These are phyloP conservation scores for Xerus inauris DNA, from an alignment of 2,113 vertebrate genomes.

Conservation along the genomic window DNA sequence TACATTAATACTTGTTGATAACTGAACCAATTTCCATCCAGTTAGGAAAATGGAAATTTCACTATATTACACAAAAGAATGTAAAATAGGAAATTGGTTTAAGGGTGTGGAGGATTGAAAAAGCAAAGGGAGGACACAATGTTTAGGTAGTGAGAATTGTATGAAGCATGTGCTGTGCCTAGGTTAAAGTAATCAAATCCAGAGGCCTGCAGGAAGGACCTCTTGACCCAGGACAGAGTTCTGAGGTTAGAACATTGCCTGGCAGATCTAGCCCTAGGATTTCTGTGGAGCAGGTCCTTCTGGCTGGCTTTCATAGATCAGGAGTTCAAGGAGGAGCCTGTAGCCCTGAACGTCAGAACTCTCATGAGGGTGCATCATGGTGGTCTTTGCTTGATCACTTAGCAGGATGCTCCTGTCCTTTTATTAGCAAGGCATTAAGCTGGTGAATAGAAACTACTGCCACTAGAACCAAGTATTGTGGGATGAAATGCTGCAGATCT, in stretches of 20 bases:
- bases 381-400: neutral
- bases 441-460: neutral
- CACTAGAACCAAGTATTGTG: neutral
- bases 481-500: neutral
- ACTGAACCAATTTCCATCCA: neutral
- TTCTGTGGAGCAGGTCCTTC: neutral
- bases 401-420: fast-evolving
- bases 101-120: neutral
- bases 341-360: neutral
- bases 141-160: neutral
- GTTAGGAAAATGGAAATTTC: neutral
- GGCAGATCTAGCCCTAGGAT: fast-evolving
- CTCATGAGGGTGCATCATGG: fast-evolving
- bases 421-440: neutral
- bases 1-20: neutral
- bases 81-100: neutral
- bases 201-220: neutral
- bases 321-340: neutral
- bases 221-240: neutral
- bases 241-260: too few species aligned
- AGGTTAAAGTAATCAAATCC: neutral
- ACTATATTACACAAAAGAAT: neutral
- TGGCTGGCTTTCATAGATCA: neutral
- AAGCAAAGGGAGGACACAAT: neutral
- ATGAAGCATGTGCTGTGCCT: neutral